Evolutionary conservation across 2,888 invertebrate species (phyloP).

Genomic region (Habrosyne pyritoides): DNA sequence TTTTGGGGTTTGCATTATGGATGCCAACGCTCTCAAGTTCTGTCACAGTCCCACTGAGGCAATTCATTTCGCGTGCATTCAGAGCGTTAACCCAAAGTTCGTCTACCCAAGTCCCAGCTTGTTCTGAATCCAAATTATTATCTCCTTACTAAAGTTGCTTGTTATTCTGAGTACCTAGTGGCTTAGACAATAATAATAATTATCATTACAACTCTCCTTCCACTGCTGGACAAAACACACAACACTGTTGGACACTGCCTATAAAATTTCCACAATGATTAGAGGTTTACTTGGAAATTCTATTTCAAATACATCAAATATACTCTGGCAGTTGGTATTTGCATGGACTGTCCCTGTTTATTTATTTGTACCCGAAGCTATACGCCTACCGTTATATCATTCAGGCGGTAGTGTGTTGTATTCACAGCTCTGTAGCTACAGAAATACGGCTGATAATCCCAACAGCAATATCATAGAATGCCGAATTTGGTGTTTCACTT

Average conservation of each 20-base stretch:
- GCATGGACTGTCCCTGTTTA: background rate
- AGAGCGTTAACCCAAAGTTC: constrained; percentile 8
- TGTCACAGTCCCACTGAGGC: constrained; percentile 5
- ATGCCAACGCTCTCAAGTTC: background rate
- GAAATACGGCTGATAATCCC: background rate
- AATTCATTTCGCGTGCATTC: constrained; percentile 7
- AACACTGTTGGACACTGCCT: too few species aligned
- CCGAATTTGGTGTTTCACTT: background rate
- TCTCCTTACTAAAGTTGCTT: background rate
- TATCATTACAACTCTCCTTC: too few species aligned
- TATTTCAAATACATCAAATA: background rate
- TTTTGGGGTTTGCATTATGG: background rate
- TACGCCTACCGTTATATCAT: background rate
- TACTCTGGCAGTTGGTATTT: background rate
- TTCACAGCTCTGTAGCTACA: background rate
- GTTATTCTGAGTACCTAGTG: background rate
- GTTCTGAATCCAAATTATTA: background rate
- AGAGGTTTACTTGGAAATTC: background rate
- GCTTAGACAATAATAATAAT: background rate
- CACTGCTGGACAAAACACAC: too few species aligned
- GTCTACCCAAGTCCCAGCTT: background rate
- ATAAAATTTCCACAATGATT: background rate
- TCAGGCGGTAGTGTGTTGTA: background rate
- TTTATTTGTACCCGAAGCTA: background rate
- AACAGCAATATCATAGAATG: background rate